Percentiles rank a stretch among this genome's conserved stretches.
phyloP scores from a whole-genome alignment of 1,140 invertebrate species.

The Calephelis virginiensis region DNA sequence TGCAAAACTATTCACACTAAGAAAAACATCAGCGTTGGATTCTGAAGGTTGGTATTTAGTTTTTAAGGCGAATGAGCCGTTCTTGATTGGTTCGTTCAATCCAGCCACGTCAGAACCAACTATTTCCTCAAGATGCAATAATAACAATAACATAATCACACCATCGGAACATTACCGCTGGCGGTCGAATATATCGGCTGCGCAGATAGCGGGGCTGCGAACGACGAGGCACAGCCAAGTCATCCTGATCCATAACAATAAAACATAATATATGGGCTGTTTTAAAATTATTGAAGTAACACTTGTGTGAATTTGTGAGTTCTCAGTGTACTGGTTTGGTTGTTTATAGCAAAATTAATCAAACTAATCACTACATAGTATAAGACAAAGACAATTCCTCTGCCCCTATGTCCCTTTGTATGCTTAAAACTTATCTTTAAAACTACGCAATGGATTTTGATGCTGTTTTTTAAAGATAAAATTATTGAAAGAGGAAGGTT shows the following conservation, averaged over 20 bases:
- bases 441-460: no score
- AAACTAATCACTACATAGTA: no score
- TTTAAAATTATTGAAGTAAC: not conserved
- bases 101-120: conserved; percentile 8
- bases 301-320: not conserved
- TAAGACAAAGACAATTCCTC: no score
- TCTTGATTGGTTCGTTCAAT: not conserved
- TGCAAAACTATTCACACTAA: conserved; percentile 13
- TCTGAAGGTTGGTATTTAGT: not conserved
- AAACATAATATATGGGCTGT: conserved; percentile 1
- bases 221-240: conserved; percentile 39
- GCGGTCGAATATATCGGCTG: conserved; percentile 71
- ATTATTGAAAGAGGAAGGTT: no score
- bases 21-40: not conserved
- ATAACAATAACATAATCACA: conserved; percentile 48
- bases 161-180: conserved; percentile 73
- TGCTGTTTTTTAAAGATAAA: no score
- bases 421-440: no score
- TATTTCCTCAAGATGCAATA: conserved; percentile 18
- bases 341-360: no score
- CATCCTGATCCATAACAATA: conserved; percentile 41
- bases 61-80: not conserved
- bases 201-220: conserved; percentile 56
- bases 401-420: no score
- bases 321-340: no score